Evolutionary conservation across 1,140 invertebrate species (phyloP), one percentile per base, ranked within the genome.

Genomic region (Ceratina calcarata): DNA sequence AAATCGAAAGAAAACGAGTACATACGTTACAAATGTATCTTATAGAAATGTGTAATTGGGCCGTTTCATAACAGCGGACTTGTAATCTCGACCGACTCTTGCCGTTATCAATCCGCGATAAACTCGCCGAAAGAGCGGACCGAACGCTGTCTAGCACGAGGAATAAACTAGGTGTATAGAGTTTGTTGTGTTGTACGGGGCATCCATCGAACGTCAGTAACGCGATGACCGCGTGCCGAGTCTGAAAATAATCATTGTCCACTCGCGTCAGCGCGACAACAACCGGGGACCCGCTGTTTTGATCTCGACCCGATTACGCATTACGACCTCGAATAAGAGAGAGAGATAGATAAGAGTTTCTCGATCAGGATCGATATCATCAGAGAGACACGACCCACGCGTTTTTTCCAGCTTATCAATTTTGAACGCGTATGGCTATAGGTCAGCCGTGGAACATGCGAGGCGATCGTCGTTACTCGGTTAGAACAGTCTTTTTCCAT

Each of bases 201-300:
- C 53, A 57, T 68, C 55, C 22, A 12, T 27, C 53, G 49, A 49
- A 84, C 69, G 65, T 77, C 58, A 75, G 37, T 55, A 61, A 81
- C 53, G 49, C 20, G 64, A 55, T n/a, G 62, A 71, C 58, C 78
- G 70, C 73, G 61, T 81, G 78, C 61, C 75, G 49, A 15, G 27
- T 85, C 79, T 75, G 61, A 76, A 82, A 85, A 86, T 85, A 85
- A 82, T 83, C 79, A 20, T 3, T 64, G 78, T 71, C 49, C 13
- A 37, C 57, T 58, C 58, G 68, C 75, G 82, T 61, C 81, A 75
- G 58, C 77, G 77, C 68, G 37, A 55, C 58, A 65, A 65, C 60
- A 51, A 58, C 22, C n/a, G 27, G 53, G 55, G 45, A 68, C 18
- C n/a, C 10, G 32, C 45, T 45, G 20, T 75, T 84, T 71, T 58